Evolutionary conservation across 64 coral and sea anemone genomes (phyloP).

Genomic region (Hydrozoanthus tunicans): DNA sequence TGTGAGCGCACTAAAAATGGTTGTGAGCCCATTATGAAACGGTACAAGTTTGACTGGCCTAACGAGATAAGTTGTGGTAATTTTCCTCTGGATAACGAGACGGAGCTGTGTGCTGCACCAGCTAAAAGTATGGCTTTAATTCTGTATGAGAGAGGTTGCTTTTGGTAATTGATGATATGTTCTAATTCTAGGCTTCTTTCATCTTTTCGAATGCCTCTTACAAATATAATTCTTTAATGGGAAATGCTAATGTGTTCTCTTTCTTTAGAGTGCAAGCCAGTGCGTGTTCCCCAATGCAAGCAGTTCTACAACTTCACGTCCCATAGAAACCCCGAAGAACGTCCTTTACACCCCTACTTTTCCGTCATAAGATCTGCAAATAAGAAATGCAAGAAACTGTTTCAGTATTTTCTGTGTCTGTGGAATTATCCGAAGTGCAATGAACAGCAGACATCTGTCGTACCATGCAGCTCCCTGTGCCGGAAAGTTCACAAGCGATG

Average conservation of each 20-base stretch:
- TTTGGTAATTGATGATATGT: background rate
- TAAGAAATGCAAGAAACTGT: conserved; percentile 4
- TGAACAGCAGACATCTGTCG: background rate
- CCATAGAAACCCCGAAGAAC: background rate
- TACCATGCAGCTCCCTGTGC: conserved; percentile 17
- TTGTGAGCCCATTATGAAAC: conserved; percentile 18
- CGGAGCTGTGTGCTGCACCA: conserved; percentile 2
- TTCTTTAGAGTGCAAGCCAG: background rate
- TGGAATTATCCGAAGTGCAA: conserved; percentile 3
- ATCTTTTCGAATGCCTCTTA: too few relatives aligned
- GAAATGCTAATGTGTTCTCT: too few relatives aligned
- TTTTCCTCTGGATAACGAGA: background rate
- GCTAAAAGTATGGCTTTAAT: background rate
- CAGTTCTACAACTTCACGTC: background rate
- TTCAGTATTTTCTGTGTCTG: conserved; percentile 18
- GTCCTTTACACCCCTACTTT: background rate
- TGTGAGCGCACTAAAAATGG: conserved; percentile 8
- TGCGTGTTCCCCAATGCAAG: conserved; percentile 1
- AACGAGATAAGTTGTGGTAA: background rate
- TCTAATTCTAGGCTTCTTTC: too few relatives aligned
- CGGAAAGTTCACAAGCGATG: conserved; percentile 18
- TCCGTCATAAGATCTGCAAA: background rate
- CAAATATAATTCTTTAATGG: too few relatives aligned
- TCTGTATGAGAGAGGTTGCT: too few relatives aligned
- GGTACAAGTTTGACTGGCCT: conserved; percentile 19